Evolutionary conservation across 2,113 vertebrate species (phyloP).

Genomic region (Crotalus helleri): DNA sequence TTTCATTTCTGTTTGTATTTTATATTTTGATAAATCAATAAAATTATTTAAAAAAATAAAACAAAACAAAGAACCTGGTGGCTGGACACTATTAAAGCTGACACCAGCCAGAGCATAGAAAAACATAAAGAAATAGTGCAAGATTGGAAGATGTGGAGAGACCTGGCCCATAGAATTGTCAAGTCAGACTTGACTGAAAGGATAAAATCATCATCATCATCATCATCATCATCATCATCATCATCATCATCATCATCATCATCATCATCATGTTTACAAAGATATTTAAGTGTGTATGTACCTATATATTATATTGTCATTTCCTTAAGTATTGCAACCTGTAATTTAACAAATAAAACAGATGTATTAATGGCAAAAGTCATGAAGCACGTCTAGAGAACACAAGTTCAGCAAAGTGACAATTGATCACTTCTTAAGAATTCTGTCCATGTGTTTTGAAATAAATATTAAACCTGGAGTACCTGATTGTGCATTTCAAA

Average conservation of each 20-base stretch:
- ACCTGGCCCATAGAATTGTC: neutral
- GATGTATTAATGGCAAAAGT: neutral
- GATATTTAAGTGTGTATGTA: neutral
- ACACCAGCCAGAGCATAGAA: neutral
- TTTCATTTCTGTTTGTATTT: too few species aligned
- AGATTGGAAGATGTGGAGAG: neutral
- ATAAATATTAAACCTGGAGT: neutral
- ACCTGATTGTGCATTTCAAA: neutral
- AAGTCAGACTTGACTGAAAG: neutral
- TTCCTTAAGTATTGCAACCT: neutral
- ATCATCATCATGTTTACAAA: neutral
- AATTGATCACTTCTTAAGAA: neutral
- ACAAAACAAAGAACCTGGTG: neutral
- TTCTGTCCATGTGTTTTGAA: neutral
- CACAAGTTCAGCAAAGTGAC: neutral
- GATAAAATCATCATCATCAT: neutral
- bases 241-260: too few species aligned
- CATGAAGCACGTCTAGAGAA: neutral
- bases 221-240: neutral
- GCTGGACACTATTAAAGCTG: neutral
- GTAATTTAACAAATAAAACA: neutral
- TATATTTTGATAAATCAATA: too few species aligned
- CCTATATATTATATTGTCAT: neutral
- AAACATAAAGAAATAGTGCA: neutral
- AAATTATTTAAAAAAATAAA: too few species aligned